Evolutionary conservation across 2,797 vertebrate species (phyloP).

Genomic region (Florisuga fusca): DNA sequence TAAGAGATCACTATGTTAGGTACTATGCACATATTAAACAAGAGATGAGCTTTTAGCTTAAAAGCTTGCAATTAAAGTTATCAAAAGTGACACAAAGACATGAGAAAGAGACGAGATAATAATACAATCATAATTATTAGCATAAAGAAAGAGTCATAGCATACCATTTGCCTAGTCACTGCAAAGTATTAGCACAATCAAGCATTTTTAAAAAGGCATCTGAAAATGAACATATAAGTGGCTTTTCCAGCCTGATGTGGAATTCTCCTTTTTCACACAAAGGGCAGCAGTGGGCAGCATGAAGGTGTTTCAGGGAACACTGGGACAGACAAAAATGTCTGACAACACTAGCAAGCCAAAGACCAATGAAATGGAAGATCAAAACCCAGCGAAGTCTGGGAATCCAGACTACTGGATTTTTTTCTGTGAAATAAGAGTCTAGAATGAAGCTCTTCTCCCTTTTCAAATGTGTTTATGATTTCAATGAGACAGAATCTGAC

Average conservation of each 20-base stretch:
- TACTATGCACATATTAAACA: background rate
- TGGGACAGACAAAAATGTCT: background rate
- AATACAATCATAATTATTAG: slow-evolving; percentile 54
- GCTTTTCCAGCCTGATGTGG: background rate
- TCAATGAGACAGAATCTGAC: background rate
- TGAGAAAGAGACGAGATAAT: slow-evolving; percentile 62
- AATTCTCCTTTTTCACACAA: background rate
- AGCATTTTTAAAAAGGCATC: background rate
- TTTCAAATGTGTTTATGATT: background rate
- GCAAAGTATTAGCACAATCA: slow-evolving; percentile 38
- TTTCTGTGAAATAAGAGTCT: background rate
- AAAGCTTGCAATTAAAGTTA: slow-evolving; percentile 61
- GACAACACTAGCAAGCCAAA: background rate
- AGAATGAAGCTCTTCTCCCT: background rate
- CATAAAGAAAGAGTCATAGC: slow-evolving; percentile 60
- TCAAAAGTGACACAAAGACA: slow-evolving; percentile 45
- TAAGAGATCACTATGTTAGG: slow-evolving; percentile 5
- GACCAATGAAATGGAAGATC: background rate
- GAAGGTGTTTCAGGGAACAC: background rate
- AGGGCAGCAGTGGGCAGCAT: background rate
- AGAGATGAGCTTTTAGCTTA: slow-evolving; percentile 34
- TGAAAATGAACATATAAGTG: background rate
- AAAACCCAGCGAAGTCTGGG: background rate
- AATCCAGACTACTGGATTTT: background rate
- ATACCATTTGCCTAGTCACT: slow-evolving; percentile 63